These are phyloP conservation scores for Mallotus villosus DNA, from an alignment of 2,797 vertebrate species.

Conservation along the genomic window DNA sequence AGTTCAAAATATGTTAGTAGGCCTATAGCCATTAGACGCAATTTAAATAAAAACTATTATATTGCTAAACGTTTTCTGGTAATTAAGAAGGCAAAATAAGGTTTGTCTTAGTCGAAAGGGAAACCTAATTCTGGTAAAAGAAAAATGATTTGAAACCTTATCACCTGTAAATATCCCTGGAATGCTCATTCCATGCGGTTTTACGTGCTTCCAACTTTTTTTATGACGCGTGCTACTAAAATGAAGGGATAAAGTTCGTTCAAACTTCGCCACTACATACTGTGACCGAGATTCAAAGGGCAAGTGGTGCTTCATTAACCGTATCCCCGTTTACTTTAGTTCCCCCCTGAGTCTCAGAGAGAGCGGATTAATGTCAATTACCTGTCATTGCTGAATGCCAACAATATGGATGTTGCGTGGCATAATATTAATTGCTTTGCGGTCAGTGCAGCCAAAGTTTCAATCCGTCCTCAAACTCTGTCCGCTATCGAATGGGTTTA, in stretches of 20 bases:
- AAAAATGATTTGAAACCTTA: too few relatives aligned
- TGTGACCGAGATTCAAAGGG: constrained; percentile 68
- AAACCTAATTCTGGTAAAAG: too few relatives aligned
- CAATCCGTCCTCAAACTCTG: background rate
- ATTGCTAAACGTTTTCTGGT: too few relatives aligned
- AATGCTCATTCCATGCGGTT: background rate
- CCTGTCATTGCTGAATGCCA: constrained; percentile 67
- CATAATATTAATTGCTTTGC: background rate
- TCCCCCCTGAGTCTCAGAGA: constrained; percentile 62
- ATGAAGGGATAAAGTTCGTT: constrained; percentile 53
- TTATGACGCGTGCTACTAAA: constrained; percentile 26
- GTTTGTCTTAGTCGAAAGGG: too few relatives aligned
- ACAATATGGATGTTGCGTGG: constrained; percentile 32
- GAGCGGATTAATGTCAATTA: constrained; percentile 74
- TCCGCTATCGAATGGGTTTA: background rate
- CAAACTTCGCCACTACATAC: constrained; percentile 63
- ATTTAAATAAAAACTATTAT: too few relatives aligned
- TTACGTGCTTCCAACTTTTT: background rate
- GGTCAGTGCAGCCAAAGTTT: background rate
- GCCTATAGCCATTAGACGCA: too few relatives aligned
- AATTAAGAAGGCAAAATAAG: too few relatives aligned
- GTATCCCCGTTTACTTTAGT: constrained; percentile 64
- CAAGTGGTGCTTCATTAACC: constrained; percentile 76
- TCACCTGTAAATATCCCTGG: background rate
- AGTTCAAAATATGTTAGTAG: too few relatives aligned